Evolutionary conservation across 1,140 invertebrate genomes (phyloP), one percentile per base, ranked within the genome.

Genomic region (Tyrophagus putrescentiae): DNA sequence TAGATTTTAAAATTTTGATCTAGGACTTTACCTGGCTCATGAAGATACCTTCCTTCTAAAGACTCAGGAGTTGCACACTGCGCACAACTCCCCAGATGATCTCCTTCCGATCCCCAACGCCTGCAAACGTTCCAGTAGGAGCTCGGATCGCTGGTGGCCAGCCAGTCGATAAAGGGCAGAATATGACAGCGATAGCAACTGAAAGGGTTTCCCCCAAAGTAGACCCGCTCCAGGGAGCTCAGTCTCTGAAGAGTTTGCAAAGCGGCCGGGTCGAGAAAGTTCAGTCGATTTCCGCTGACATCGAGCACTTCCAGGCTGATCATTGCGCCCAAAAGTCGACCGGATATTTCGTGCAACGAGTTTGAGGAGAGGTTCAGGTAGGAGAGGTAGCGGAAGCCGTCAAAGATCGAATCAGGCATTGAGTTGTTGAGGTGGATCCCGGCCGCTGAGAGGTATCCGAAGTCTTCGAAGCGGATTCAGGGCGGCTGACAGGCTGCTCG

Each of bases 151-250:
- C 45, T 63, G 48, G 66, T 66, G n/a, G n/a, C n/a, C 1, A 70
- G 58, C 70, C 69, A 72, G n/a, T 64, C 64, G 5, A 70, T 32
- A 28, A 72, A 52, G 0, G 67, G 67, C n/a, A 64, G 60, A 45
- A 71, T 69, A 60, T 68, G 67, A 61, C 82, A 84, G 64, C 78
- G 71, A 68, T 83, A 80, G 67, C 82, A 84, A 3, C 75, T 73
- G 80, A 81, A 84, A 4, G 76, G 77, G 70, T 84, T 83, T 21
- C 74, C 74, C 28, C 79, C 72, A 60, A 84, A 67, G 56, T 63
- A 48, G 3, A 69, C 28, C 21, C 52, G 32, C 65, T 76, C 72
- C 0, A 83, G 65, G 18, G 70, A 59, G 39, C 52, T 61, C 28
- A 70, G 69, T 18, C 57, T 29, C 25, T 3, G 25, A 18, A 54